Percentiles rank a stretch among this genome's conserved stretches.
phyloP scores from a whole-genome alignment of 2,888 invertebrate species.

The Lithophane ornitopus region DNA sequence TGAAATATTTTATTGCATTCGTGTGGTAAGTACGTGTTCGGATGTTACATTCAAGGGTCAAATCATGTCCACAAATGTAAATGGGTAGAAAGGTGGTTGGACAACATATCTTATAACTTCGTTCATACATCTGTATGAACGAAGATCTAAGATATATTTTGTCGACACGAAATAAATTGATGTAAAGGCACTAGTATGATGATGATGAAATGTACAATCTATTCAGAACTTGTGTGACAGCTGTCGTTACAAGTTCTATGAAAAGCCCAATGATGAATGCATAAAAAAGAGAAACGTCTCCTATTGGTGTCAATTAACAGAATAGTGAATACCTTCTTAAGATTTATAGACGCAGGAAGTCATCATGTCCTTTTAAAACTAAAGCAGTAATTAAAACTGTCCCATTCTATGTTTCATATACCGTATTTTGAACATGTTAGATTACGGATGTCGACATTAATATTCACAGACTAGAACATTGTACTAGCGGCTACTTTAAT shows the following conservation, averaged over 20 bases:
- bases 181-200: neutral
- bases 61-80: neutral
- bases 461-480: conserved; percentile 37
- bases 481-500: conserved; percentile 23
- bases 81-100: neutral
- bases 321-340: conserved; percentile 47
- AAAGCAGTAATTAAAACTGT: conserved; percentile 43
- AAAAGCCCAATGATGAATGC: neutral
- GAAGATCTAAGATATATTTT: neutral
- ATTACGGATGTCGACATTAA: conserved; percentile 46
- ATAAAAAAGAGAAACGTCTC: conserved; percentile 24
- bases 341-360: conserved; percentile 54
- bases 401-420: conserved; percentile 41
- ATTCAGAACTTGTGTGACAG: neutral
- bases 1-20: no score
- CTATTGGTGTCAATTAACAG: conserved; percentile 57
- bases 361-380: conserved; percentile 57
- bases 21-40: no score
- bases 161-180: neutral
- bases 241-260: neutral
- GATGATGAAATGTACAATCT: neutral
- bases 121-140: no score
- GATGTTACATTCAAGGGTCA: no score
- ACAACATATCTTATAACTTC: no score
- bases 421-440: conserved; percentile 52